phyloP scores from a whole-genome alignment of 2,888 invertebrate genomes.

The Antitype chi region DNA sequence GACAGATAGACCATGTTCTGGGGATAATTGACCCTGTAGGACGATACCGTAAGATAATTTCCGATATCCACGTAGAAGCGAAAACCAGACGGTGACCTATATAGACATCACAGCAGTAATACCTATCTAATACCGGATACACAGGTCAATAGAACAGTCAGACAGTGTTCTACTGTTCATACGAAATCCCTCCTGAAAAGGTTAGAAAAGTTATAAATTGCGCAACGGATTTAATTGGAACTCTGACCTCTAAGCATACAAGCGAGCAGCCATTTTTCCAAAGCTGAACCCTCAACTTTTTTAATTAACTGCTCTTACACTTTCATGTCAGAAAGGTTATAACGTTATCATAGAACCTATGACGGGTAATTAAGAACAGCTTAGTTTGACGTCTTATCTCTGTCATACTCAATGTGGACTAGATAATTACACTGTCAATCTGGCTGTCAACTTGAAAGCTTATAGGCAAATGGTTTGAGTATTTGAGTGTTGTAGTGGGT shows the following conservation, averaged over 20 bases:
- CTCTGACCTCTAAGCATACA: slow-evolving; percentile 23
- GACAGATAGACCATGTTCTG: no score
- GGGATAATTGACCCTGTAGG: no score
- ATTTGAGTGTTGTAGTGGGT: neutral
- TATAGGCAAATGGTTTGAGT: neutral
- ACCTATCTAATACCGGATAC: neutral
- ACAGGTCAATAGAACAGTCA: neutral
- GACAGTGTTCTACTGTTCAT: neutral
- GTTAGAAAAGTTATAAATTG: slow-evolving; percentile 20
- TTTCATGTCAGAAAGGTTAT: slow-evolving; percentile 31
- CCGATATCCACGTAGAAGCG: no score
- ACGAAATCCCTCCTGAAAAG: slow-evolving; percentile 17
- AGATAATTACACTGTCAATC: slow-evolving; percentile 52
- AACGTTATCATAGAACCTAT: slow-evolving; percentile 18
- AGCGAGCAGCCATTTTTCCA: slow-evolving; percentile 23
- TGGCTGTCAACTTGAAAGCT: slow-evolving; percentile 27
- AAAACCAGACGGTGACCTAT: neutral
- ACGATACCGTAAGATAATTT: no score
- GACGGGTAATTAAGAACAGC: slow-evolving; percentile 35
- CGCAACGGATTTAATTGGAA: slow-evolving; percentile 35
- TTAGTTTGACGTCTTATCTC: slow-evolving; percentile 43
- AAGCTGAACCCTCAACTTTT: slow-evolving; percentile 41
- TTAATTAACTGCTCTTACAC: slow-evolving; percentile 45
- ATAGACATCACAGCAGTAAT: neutral
- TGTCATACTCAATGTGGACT: slow-evolving; percentile 39